Percentiles rank a stretch among this genome's conserved stretches.
Conservation (phyloP, 2,888 invertebrate species). For the Eupithecia centaureata region DNA sequence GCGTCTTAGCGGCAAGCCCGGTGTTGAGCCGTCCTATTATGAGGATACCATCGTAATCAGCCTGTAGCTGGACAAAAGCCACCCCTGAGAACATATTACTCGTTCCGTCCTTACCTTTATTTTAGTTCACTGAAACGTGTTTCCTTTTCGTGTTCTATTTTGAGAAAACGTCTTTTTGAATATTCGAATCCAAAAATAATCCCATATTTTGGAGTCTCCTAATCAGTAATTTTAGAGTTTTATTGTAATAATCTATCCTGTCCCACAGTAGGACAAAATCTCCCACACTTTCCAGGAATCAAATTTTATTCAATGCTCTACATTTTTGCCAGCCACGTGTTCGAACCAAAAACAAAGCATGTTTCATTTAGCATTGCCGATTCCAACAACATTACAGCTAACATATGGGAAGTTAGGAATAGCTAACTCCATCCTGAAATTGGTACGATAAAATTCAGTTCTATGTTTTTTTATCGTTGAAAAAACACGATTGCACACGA, state of each 20-base stretch:
- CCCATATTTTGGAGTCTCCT: background rate
- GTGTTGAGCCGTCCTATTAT: slow-evolving; percentile 2
- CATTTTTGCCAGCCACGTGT: background rate
- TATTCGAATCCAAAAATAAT: background rate
- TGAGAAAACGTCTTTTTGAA: background rate
- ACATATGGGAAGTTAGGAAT: background rate
- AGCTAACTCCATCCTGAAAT: background rate
- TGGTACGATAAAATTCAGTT: background rate
- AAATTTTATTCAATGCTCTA: background rate
- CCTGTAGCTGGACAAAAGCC: slow-evolving; percentile 2
- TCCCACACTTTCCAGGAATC: background rate
- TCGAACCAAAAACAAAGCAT: background rate
- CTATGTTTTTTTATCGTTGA: background rate
- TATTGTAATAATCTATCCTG: background rate
- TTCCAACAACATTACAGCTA: background rate
- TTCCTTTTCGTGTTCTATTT: background rate
- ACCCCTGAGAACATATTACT: background rate
- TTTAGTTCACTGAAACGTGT: background rate
- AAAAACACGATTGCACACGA: background rate
- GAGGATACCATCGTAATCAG: slow-evolving; percentile 6
- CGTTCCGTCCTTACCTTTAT: background rate
- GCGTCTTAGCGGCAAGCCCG: background rate
- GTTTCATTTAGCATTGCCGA: background rate
- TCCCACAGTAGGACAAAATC: background rate
- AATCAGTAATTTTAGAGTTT: background rate